A percentile compares a stretch with the other conserved stretches of the same genome.
Evolutionary conservation across 2,888 invertebrate species (phyloP).

Genomic region (Norana najaformis): DNA sequence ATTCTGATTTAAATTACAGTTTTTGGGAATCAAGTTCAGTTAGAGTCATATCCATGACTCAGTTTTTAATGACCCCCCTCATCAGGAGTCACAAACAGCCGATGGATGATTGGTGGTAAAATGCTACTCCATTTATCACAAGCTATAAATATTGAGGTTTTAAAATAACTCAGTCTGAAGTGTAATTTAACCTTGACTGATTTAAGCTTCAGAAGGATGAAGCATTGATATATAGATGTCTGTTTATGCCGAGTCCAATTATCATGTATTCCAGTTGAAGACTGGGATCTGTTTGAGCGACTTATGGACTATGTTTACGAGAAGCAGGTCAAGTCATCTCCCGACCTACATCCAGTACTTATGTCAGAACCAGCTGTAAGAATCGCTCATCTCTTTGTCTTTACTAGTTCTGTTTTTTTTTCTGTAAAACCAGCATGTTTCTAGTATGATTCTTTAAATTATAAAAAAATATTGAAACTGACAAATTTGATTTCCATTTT

Average conservation of each 20-base stretch:
- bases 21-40: too few species aligned
- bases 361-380: conserved; percentile 90
- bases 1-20: too few species aligned
- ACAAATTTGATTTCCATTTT: too few species aligned
- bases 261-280: conserved; percentile 74
- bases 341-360: conserved; percentile 91
- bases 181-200: background rate
- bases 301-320: conserved; percentile 90
- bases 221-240: background rate
- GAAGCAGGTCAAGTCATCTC: conserved; percentile 89
- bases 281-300: conserved; percentile 98
- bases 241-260: background rate
- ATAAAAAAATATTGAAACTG: too few species aligned
- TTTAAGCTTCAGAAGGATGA: background rate
- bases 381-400: conserved; percentile 30
- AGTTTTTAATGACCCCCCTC: too few species aligned
- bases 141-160: background rate
- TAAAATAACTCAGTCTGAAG: too few species aligned
- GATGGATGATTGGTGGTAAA: background rate
- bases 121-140: background rate
- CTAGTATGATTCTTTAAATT: background rate
- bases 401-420: background rate
- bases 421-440: background rate
- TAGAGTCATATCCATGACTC: too few species aligned
- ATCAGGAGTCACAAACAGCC: background rate